Evolutionary conservation across 92 coral and sea anemone genomes (phyloP).

Genomic region (Palythoa grandiflora): DNA sequence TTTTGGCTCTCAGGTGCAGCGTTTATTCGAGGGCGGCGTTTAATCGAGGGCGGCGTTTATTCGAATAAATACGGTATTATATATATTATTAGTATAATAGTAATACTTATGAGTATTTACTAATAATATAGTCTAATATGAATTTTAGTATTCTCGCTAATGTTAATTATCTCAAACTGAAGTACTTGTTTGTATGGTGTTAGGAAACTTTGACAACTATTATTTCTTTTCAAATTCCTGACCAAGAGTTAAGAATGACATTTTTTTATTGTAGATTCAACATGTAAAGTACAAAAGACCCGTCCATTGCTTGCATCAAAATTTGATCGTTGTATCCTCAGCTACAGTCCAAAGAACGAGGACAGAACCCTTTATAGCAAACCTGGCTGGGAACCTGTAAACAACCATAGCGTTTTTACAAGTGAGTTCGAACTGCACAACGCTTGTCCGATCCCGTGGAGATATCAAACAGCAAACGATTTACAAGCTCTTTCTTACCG

Average conservation of each 20-base stretch:
- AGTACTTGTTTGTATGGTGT: too few species aligned
- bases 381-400: conserved; percentile 83
- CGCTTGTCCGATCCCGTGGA: conserved; percentile 88
- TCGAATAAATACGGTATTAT: too few species aligned
- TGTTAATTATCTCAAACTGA: too few species aligned
- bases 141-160: too few species aligned
- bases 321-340: conserved; percentile 76
- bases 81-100: too few species aligned
- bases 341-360: conserved; percentile 61
- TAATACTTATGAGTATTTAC: too few species aligned
- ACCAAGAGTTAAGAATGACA: not conserved
- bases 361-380: conserved; percentile 67
- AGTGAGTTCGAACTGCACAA: conserved; percentile 66
- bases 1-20: too few species aligned
- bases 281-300: conserved; percentile 51
- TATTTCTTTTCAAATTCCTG: not conserved
- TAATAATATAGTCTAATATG: too few species aligned
- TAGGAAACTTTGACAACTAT: too few species aligned
- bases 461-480: conserved; percentile 61
- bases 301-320: conserved; percentile 66
- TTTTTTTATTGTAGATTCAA: conserved; percentile 48
- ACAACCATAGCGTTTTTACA: conserved; percentile 60
- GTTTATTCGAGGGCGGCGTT: too few species aligned
- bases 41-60: too few species aligned
- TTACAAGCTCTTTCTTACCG: conserved; percentile 66